A percentile compares a stretch with the other conserved stretches of the same genome.
phyloP scores from a whole-genome alignment of 2,113 vertebrate genomes.

The Cairina moschata region DNA sequence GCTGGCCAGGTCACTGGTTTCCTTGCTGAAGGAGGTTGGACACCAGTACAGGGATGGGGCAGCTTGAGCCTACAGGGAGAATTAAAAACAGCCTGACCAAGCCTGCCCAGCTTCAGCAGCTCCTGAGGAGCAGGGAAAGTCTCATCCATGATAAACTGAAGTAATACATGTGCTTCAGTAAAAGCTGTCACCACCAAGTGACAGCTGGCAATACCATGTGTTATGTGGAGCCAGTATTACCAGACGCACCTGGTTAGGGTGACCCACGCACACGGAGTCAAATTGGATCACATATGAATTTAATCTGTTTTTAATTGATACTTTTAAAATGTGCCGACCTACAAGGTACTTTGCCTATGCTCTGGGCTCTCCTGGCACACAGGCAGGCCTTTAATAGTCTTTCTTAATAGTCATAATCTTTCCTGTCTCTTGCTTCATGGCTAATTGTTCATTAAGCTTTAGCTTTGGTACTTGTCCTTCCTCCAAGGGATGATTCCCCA shows the following conservation, averaged over 20 bases:
- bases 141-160: not conserved
- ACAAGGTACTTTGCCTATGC: not conserved
- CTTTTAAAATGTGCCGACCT: not conserved
- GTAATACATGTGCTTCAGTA: not conserved
- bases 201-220: not conserved
- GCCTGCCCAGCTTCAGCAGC: not conserved
- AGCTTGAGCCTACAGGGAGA: not conserved
- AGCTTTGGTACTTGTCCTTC: not conserved
- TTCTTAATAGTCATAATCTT: not conserved
- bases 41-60: not conserved
- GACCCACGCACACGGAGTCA: not conserved
- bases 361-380: not conserved
- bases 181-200: not conserved
- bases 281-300: not conserved
- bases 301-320: slow-evolving; percentile 29
- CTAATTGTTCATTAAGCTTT: not conserved
- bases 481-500: not conserved
- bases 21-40: not conserved
- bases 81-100: not conserved
- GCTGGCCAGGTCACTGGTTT: not conserved
- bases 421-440: not conserved
- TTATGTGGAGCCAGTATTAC: not conserved
- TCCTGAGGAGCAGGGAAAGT: not conserved
- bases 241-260: not conserved
- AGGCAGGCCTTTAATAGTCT: not conserved